Conservation (phyloP, 2,113 vertebrate genomes). For the Chauna torquata region DNA sequence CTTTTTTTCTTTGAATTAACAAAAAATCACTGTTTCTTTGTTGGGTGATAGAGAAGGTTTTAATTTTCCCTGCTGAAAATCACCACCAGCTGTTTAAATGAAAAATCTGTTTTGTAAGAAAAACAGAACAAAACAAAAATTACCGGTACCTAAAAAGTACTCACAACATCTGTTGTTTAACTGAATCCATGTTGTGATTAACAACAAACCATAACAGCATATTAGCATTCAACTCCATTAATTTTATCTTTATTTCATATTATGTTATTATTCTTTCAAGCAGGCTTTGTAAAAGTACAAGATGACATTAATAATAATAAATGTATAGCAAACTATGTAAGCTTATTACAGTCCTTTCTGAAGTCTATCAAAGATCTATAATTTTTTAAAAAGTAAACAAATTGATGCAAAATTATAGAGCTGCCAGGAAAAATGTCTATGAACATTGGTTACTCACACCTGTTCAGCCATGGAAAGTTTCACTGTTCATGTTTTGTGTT, state of each 20-base stretch:
- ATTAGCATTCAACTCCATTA: constrained; percentile 2
- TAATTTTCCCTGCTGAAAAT: constrained; percentile 23
- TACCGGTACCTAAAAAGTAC: not conserved
- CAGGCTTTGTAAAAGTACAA: not conserved
- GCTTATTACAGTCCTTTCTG: not conserved
- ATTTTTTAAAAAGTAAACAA: not conserved
- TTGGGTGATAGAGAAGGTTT: not conserved
- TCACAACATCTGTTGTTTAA: constrained; percentile 49
- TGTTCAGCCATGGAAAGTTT: not conserved
- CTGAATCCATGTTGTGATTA: constrained; percentile 32
- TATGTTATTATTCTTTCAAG: not conserved
- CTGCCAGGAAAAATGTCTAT: not conserved
- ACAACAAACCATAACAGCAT: constrained; percentile 16
- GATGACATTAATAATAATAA: not conserved
- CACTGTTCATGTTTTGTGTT: not conserved
- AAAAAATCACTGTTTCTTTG: constrained; percentile 14
- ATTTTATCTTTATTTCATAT: not conserved
- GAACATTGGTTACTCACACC: not conserved
- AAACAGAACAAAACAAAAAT: constrained; percentile 13
- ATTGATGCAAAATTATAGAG: not conserved
- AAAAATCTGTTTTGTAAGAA: constrained; percentile 43
- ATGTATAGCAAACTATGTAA: not conserved
- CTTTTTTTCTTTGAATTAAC: not conserved
- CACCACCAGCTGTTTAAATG: constrained; percentile 26
- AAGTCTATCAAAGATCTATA: not conserved